Base-by-base conservation (phyloP, 2,888 invertebrate genomes). In the Cosmia trapezina region DNA sequence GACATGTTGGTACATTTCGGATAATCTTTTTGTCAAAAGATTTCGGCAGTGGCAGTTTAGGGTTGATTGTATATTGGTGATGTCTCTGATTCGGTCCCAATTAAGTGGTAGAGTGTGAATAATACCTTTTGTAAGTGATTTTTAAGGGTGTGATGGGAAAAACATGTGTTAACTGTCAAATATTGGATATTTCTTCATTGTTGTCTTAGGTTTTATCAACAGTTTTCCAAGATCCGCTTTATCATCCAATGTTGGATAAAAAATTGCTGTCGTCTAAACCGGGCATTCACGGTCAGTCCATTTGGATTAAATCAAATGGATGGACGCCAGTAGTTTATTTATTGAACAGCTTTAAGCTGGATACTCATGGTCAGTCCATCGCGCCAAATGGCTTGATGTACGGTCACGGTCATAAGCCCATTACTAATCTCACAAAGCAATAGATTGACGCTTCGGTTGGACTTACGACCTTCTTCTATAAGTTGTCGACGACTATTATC, bases 1-100 rank as follows among this genome's bases (percentile, higher is more conserved):
- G 90, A 89, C 86, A 87, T 89, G 85, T 89, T 87, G 79, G 84
- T 77, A 88, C 90, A 89, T 91, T 90, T 87, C 86, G 81, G 78
- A 83, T 88, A 74, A 83, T 77, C 83, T 80, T 83, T 82, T 86
- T 77, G 69, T 72, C 63, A 53, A 60, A 78, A 65, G 68, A 75
- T 72, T 76, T 80, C 66, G 62, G 54, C 51, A 47, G 79, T 59
- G 28, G 80, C 61, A 49, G 49, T 74, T 45, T 49, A 68, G 86
- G 83, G 76, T 76, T 76, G 74, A 76, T 65, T 68, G 63, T 76
- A 51, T 73, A 51, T 73, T 59, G 69, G 19, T 2, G 49, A 67
- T 53, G 47, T 66, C 51, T 62, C 12, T 73, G 78, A 70, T 77
- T 71, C 49, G 22, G 65, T 43, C 57, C 70, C 76, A 84, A 82